Evolutionary conservation across 1,140 invertebrate genomes (phyloP), one percentile per base, ranked within the genome.

Genomic region (Fopius arisanus): DNA sequence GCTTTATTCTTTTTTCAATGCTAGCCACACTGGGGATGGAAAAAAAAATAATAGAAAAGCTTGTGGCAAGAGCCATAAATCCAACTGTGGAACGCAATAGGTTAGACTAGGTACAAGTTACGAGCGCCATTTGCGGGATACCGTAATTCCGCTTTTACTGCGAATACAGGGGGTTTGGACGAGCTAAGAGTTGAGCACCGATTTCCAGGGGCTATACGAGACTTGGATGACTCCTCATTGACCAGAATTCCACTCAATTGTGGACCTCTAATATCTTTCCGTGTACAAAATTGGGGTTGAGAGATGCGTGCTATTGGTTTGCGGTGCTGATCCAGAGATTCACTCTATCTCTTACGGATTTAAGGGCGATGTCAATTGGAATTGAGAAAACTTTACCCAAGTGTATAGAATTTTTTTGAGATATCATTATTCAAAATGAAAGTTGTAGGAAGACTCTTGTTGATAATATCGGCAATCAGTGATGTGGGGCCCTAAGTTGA

Each of bases 131-230:
- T 72, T n/a, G n/a, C 9, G 7, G 43, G 16, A 6, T 16, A 40
- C 33, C 70, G 70, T 72, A 62, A 72, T 72, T 54, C 70, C 19
- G 40, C 7, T 66, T 72, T 72, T 72, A 72, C 70, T 14, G 59
- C 29, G 7, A 12, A 14, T 16, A 28, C 37, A 12, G 43, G 33
- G 33, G 12, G 33, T 59, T 29, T 21, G 59, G 41, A 31, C 41
- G 19, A 23, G 14, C 12, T 41, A 16, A 48, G 33, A 40, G 14
- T 51, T 51, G 19, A 51, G 43, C 19, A 51, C 43, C 43, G 43
- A 51, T 51, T 51, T 10, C 19, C 3, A 12, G 67, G 16, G 5
- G n/a, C 14, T 68, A 41, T 40, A 12, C 41, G n/a, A 51, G 43
- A 21, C 14, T 51, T 21, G 19, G 33, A 51, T 51, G 19, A 51